A percentile compares a stretch with the other conserved stretches of the same genome.
Evolutionary conservation across 2,113 vertebrate genomes (phyloP).

Genomic region (human (Homo sapiens)): DNA sequence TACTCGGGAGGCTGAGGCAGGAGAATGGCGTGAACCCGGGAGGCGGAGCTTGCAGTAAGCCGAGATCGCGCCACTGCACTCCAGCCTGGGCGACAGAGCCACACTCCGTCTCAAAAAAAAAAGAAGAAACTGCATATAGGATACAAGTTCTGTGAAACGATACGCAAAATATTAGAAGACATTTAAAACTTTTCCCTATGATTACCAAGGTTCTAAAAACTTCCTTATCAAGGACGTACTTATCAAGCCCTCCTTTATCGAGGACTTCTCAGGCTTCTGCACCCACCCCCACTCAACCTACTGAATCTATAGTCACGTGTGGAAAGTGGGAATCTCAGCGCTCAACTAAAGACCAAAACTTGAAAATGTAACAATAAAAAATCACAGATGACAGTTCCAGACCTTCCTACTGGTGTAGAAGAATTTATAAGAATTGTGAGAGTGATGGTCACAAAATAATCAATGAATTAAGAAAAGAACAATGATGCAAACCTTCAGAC

Average conservation of each 20-base stretch:
- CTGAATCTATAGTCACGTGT: accelerated
- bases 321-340: not conserved
- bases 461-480: not conserved
- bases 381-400: not conserved
- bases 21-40: too few relatives aligned
- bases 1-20: too few relatives aligned
- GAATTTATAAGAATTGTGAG: not conserved
- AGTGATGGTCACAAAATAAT: not conserved
- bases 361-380: not conserved
- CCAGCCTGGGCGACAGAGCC: too few relatives aligned
- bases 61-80: too few relatives aligned
- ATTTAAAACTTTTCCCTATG: not conserved
- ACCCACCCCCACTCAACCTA: too few relatives aligned
- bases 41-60: too few relatives aligned
- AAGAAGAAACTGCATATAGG: not conserved
- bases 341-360: not conserved
- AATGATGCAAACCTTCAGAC: not conserved
- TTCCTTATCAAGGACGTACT: not conserved
- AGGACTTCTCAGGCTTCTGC: not conserved
- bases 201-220: not conserved
- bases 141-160: not conserved
- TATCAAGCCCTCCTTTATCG: too few relatives aligned
- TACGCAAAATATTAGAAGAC: not conserved
- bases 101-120: too few relatives aligned
- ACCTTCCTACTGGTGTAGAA: not conserved